Evolutionary conservation across 2,797 vertebrate species (phyloP).

Genomic region (Sebastes glaucus): DNA sequence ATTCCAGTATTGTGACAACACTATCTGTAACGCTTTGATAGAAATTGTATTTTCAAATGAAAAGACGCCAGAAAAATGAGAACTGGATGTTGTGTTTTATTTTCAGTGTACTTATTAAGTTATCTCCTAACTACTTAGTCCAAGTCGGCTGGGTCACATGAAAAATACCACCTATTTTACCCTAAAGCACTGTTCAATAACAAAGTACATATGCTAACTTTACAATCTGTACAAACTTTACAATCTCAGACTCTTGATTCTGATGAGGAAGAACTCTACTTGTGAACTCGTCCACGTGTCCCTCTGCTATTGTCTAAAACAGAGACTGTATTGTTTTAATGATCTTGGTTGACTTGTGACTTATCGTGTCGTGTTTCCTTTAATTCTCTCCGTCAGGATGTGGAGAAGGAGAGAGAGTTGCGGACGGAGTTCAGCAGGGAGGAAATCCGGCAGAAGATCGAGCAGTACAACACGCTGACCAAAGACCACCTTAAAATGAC

Average conservation of each 20-base stretch:
- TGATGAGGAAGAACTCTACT: neutral
- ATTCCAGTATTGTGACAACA: no score
- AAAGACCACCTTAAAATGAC: constrained; percentile 97
- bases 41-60: neutral
- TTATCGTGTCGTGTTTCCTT: constrained; percentile 3
- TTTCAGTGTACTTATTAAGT: neutral
- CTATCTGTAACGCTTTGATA: neutral
- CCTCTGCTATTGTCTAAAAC: neutral
- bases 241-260: rapidly evolving
- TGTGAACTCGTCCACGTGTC: neutral
- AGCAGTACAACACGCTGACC: constrained; percentile 91
- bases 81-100: neutral
- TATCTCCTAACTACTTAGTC: neutral
- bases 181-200: rapidly evolving
- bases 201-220: neutral
- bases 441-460: constrained; percentile 91
- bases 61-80: neutral
- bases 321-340: neutral
- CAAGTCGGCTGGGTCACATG: neutral
- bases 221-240: neutral
- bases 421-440: constrained; percentile 91
- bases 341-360: neutral
- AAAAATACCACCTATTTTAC: neutral
- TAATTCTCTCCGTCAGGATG: constrained; percentile 84
- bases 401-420: constrained; percentile 90